These are phyloP conservation scores for Eupithecia exiguata DNA, from an alignment of 2,888 invertebrate genomes.

Conservation along the genomic window DNA sequence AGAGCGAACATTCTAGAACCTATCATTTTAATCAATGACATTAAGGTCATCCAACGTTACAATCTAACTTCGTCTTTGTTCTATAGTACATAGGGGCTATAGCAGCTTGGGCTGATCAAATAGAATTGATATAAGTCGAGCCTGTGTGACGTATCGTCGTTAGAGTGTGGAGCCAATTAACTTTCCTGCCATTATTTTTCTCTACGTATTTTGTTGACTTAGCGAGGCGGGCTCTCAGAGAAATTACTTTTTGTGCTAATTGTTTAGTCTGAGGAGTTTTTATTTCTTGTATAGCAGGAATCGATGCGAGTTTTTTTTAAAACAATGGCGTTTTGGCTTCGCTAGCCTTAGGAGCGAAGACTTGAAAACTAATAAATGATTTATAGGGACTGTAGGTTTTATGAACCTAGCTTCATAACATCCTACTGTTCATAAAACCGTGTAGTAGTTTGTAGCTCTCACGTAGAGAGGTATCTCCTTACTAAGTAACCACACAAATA, in stretches of 20 bases:
- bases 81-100: not conserved
- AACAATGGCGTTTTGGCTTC: not conserved
- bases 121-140: slow-evolving; percentile 1
- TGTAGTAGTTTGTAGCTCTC: not conserved
- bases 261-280: not conserved
- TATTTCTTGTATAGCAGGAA: not conserved
- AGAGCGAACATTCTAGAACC: not conserved
- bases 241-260: not conserved
- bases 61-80: not conserved
- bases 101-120: not conserved
- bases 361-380: not conserved
- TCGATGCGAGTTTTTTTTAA: not conserved
- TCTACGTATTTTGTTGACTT: not conserved
- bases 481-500: not conserved
- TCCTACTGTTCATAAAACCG: not conserved
- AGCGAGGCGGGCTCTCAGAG: not conserved
- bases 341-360: not conserved
- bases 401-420: not conserved
- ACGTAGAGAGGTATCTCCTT: no score
- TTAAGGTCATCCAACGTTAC: not conserved
- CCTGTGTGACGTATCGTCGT: slow-evolving; percentile 5
- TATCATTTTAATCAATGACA: not conserved
- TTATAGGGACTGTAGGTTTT: not conserved
- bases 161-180: slow-evolving; percentile 10
- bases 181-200: not conserved